Evolutionary conservation across 1,140 invertebrate genomes (phyloP), one percentile per base, ranked within the genome.

Genomic region (Mya arenaria): DNA sequence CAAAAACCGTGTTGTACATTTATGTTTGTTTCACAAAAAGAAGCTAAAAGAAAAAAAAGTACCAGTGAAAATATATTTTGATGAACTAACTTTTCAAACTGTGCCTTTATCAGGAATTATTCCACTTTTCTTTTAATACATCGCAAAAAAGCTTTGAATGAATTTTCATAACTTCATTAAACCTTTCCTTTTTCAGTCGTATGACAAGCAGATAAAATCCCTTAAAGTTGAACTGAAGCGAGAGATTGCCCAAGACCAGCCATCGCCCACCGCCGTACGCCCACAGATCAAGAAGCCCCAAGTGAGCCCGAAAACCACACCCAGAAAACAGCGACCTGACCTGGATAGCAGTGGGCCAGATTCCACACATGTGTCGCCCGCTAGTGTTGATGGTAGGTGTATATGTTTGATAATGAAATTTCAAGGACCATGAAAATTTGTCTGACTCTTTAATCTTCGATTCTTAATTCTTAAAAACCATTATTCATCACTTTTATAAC

Each of bases 261-360:
- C 81, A n/a, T 71, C 82, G 23, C 91, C 89, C 58, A 82, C 90
- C 25, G 75, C 88, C 4, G 92, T 94, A 0, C 92, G 91, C 62
- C 94, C 94, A 5, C 92, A 93, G 87, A 94, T 94, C 44, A 94
- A 94, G 85, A 92, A 94, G 68, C 94, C 94, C 19, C 90, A 90
- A 82, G 90, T 90, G 32, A 30, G 60, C 30, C 69, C 80, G 44
- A 78, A 74, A 52, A 60, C 28, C 23, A 85, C 71, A 5, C 60
- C 85, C 5, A 30, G 79, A 23, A 79, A 78, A 72, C 41, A 68
- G 28, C 41, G 48, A 58, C 41, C 52, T n/a, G 60, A 78, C 2
- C 36, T 68, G n/a, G 83, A 84, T 63, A 73, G 68, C 28, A 79
- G 72, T 34, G 82, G 74, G 19, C 58, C 82, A 0, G 82, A 84